These are phyloP conservation scores for Pantherophis guttatus DNA, from an alignment of 2,113 vertebrate species.

Conservation along the genomic window DNA sequence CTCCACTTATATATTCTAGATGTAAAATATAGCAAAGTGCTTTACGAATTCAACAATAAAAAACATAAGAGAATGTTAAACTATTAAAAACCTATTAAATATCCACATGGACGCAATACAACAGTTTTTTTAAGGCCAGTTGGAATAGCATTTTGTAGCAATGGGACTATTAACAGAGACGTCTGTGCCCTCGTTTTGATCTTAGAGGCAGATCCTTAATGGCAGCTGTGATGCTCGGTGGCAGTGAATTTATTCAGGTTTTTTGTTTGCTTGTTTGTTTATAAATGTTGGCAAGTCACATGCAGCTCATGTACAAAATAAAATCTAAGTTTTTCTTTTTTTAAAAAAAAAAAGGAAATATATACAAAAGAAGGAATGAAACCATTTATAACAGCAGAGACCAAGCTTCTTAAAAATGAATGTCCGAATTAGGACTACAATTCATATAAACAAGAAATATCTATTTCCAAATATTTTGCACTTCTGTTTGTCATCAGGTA, in stretches of 20 bases:
- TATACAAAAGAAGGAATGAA: neutral
- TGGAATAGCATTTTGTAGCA: neutral
- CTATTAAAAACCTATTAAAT: neutral
- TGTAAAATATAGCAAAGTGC: neutral
- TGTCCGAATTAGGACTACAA: neutral
- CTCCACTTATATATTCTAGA: neutral
- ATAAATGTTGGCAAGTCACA: neutral
- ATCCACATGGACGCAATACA: neutral
- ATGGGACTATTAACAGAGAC: neutral
- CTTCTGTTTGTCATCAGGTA: constrained; percentile 1
- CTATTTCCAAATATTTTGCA: neutral
- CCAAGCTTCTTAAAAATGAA: neutral
- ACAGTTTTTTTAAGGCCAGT: neutral
- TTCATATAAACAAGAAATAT: neutral
- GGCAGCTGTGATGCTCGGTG: neutral
- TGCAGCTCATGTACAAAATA: neutral
- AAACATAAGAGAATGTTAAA: neutral
- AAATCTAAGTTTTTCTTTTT: neutral
- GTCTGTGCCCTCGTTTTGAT: neutral
- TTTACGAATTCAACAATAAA: neutral
- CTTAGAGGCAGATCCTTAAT: neutral
- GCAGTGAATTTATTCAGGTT: neutral
- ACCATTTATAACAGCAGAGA: neutral
- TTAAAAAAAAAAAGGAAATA: neutral
- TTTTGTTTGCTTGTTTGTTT: neutral